Evolutionary conservation across 2,113 vertebrate genomes (phyloP).

Genomic region (Oncorhynchus masou): DNA sequence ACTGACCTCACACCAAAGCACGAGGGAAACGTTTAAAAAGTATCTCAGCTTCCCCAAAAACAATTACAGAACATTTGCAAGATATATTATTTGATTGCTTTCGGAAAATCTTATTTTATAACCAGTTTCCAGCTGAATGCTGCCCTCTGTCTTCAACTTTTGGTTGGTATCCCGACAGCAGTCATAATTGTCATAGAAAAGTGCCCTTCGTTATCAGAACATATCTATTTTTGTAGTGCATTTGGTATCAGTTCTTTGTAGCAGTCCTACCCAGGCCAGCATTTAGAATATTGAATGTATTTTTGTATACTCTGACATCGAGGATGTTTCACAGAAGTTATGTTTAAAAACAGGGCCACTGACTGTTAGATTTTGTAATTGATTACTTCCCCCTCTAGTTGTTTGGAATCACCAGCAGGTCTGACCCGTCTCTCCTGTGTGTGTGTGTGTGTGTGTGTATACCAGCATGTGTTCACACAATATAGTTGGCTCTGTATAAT

Average conservation of each 20-base stretch:
- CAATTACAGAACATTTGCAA: slow-evolving; percentile 15
- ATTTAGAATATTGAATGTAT: slow-evolving; percentile 65
- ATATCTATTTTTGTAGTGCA: slow-evolving; percentile 48
- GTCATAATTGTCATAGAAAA: slow-evolving; percentile 34
- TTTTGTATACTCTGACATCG: slow-evolving; percentile 39
- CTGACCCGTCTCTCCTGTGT: slow-evolving; percentile 2
- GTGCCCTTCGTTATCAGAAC: slow-evolving; percentile 51
- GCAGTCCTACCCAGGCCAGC: slow-evolving; percentile 44
- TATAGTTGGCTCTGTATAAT: slow-evolving; percentile 9
- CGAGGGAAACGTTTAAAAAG: slow-evolving; percentile 17
- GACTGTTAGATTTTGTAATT: slow-evolving; percentile 37
- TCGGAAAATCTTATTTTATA: not conserved
- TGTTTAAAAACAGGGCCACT: slow-evolving; percentile 16
- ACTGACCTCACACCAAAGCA: slow-evolving; percentile 54
- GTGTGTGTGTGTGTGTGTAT: slow-evolving; percentile 11
- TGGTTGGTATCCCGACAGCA: not conserved
- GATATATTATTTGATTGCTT: not conserved
- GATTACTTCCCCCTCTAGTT: slow-evolving; percentile 2
- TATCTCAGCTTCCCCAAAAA: slow-evolving; percentile 39
- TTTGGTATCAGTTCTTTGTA: slow-evolving; percentile 21
- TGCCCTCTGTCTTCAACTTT: slow-evolving; percentile 39
- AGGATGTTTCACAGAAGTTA: slow-evolving; percentile 27
- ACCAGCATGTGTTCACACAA: not conserved
- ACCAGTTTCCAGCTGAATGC: slow-evolving; percentile 25
- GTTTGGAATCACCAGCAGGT: slow-evolving; percentile 54